Evolutionary conservation across 2,888 invertebrate genomes (phyloP), one percentile per base, ranked within the genome.

Genomic region (Andrena chrysosceles): DNA sequence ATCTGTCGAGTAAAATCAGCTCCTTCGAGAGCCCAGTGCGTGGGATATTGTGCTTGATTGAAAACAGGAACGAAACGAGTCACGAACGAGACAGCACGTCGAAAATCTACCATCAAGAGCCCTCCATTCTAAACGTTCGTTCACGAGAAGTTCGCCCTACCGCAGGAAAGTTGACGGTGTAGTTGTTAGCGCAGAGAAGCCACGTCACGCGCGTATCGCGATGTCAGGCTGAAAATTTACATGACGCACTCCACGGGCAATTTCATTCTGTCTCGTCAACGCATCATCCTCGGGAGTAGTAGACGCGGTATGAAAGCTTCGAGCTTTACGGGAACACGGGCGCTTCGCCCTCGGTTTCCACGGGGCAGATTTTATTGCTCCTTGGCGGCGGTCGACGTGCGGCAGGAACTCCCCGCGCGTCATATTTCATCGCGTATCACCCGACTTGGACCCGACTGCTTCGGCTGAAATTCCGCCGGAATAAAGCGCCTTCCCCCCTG

Each of bases 371-470:
- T 88, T 88, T 87, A 88, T 88, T 85, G 88, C 82, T 79, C 76
- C 79, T 84, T 67, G 63, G 84, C 66, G 76, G 77, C 60, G 72
- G 70, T 33, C 81, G 78, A 63, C 72, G 72, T n/a, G 73, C 71
- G 59, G 63, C 52, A n/a, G 63, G 35, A 69, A 76, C 68, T 71
- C 72, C 62, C 76, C 13, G 10, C 26, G 77, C 72, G 73, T 83
- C 87, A 85, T 88, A 88, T 88, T 88, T 88, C 88, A 88, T 80
- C 82, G 77, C 76, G 85, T 82, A 88, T 88, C 87, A 83, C 59
- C 33, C 64, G 74, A 68, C 49, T 69, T 52, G 74, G 49, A 79
- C 59, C 62, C 77, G 80, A 74, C 62, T 66, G 60, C 72, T 64
- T 68, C 75, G 42, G 72, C 71, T 81, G 77, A 80, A 83, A 87